Conservation (phyloP, 2,797 vertebrate genomes). For the Zalophus californianus region DNA sequence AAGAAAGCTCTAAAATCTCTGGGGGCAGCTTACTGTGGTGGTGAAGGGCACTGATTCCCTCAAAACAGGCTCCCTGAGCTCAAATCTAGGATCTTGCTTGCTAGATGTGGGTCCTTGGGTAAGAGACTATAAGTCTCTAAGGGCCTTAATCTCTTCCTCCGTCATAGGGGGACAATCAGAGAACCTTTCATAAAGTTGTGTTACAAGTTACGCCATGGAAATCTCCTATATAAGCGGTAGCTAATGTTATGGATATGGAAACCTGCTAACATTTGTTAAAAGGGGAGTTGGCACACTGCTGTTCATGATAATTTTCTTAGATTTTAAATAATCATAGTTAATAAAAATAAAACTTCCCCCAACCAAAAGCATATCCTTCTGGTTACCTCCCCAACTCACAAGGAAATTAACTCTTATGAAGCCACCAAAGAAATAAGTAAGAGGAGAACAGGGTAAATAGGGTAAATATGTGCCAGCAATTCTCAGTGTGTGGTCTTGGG, state of each 20-base stretch:
- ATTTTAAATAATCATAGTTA: conserved; percentile 21
- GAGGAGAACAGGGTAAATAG: background rate
- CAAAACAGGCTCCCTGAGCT: background rate
- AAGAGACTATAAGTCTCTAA: background rate
- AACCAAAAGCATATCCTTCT: background rate
- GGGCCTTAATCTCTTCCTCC: background rate
- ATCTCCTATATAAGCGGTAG: background rate
- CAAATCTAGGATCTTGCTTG: background rate
- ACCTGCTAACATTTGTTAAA: background rate
- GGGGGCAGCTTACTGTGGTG: too few relatives aligned
- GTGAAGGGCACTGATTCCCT: background rate
- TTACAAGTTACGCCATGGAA: background rate
- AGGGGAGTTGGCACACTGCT: background rate
- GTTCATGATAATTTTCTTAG: background rate
- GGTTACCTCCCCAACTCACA: background rate
- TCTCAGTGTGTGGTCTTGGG: background rate
- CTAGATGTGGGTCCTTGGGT: background rate
- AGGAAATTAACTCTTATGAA: background rate
- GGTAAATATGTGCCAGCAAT: background rate
- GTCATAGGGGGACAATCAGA: background rate
- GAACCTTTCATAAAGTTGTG: background rate
- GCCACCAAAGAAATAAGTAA: background rate
- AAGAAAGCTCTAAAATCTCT: background rate
- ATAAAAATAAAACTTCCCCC: background rate
- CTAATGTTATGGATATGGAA: background rate